Base-by-base conservation (phyloP, 2,888 invertebrate species). In the Eudasyphora cyanicolor region DNA sequence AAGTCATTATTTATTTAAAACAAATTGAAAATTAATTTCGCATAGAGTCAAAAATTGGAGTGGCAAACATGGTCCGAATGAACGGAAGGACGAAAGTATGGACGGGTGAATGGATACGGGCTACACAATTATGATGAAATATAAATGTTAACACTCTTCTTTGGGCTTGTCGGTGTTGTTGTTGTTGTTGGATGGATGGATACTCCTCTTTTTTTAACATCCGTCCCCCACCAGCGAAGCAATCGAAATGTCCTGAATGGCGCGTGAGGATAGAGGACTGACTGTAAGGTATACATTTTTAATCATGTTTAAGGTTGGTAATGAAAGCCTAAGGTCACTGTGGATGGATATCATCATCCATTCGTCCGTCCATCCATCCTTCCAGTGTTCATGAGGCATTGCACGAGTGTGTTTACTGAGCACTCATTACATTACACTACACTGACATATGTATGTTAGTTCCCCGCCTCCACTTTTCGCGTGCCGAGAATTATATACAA, bases 21-120 rank as follows among this genome's bases (percentile, higher is more conserved):
- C 88, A 90, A 91, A 90, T 91, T 91, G 91, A 91, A 91, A 91
- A 91, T 91, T 91, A 91, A 91, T 91, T 91, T 91, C 89, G 88
- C 89, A 90, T 89, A 89, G 90, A 82, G 79, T 75, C 83, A 57
- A 73, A 78, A 71, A 73, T 77, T 60, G 27, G 29, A 24, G 32
- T 24, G 86, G 87, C 79, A 79, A 71, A 82, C 82, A 1, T n/a
- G 27, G n/a, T 14, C 2, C 60, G n/a, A 12, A n/a, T n/a, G 45
- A 45, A n/a, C 45, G 83, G 81, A 79, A n/a, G n/a, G 19, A 24
- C 17, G 49, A 24, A 42, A 70, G 35, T 35, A 35, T 35, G 5
- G n/a, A 5, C 35, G 45, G 17, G n/a, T 17, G 49, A 7, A 7
- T 17, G 49, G 49, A 17, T 32, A 32, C 17, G 67, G 38, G n/a